Evolutionary conservation across 2,888 invertebrate species (phyloP).

Genomic region (Euzophera pinguis): DNA sequence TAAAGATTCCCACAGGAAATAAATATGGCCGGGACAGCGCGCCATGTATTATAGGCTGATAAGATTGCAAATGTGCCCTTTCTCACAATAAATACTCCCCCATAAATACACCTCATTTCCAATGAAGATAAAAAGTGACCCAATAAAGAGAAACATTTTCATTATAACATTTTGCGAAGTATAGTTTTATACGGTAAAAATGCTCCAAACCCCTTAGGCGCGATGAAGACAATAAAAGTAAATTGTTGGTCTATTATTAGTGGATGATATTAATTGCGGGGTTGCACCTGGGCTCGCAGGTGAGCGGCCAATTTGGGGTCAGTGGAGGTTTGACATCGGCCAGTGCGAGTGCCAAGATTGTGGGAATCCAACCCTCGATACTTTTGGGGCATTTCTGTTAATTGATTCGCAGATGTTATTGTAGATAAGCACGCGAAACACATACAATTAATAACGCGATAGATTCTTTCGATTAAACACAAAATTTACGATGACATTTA

Average conservation of each 20-base stretch:
- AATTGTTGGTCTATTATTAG: conserved; percentile 60
- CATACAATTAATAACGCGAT: conserved; percentile 12
- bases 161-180: conserved; percentile 41
- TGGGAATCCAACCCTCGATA: conserved; percentile 47
- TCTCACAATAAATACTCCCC: conserved; percentile 55
- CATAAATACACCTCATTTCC: conserved; percentile 42
- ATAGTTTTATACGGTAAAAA: conserved; percentile 38
- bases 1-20: conserved; percentile 54
- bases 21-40: conserved; percentile 41
- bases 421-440: conserved; percentile 21
- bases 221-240: conserved; percentile 60
- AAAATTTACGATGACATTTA: not conserved
- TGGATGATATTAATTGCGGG: conserved; percentile 68
- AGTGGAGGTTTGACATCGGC: conserved; percentile 57
- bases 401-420: conserved; percentile 28
- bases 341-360: conserved; percentile 38
- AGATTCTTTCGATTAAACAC: not conserved
- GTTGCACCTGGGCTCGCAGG: conserved; percentile 70
- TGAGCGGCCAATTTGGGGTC: conserved; percentile 70
- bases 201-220: conserved; percentile 35
- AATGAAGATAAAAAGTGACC: conserved; percentile 59
- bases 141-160: conserved; percentile 41
- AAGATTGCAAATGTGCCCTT: conserved; percentile 53
- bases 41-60: conserved; percentile 49
- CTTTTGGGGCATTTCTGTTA: conserved; percentile 27